Evolutionary conservation across 2,888 invertebrate species (phyloP).

Genomic region (Nesidiocoris tenuis): DNA sequence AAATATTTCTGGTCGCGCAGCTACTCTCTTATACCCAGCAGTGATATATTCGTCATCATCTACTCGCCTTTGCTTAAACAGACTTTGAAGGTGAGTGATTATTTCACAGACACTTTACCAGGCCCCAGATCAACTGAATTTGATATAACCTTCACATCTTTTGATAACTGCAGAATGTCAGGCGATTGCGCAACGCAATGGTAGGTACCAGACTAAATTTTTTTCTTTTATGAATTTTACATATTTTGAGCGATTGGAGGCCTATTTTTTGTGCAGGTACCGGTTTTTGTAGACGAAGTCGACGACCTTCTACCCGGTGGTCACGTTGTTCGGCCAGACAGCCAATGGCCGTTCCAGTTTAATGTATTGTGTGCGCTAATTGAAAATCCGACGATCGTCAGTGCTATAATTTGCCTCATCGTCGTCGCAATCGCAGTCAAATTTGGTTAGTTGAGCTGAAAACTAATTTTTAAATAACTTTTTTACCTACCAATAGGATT

Average conservation of each 20-base stretch:
- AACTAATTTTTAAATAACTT: neutral
- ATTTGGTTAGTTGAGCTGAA: slow-evolving; percentile 20
- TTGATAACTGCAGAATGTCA: too few species aligned
- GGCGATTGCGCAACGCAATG: too few species aligned
- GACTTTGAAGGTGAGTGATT: slow-evolving; percentile 8
- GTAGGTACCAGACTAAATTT: too few species aligned
- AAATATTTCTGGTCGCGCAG: slow-evolving; percentile 31
- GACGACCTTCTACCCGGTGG: slow-evolving; percentile 10
- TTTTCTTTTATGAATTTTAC: too few species aligned
- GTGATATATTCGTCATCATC: slow-evolving; percentile 13
- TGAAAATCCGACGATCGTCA: slow-evolving; percentile 35
- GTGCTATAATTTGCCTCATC: slow-evolving; percentile 27
- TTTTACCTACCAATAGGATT: neutral
- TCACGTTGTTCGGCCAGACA: slow-evolving; percentile 17
- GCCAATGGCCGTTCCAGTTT: slow-evolving; percentile 14
- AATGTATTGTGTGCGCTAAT: slow-evolving; percentile 20
- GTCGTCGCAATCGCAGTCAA: slow-evolving; percentile 21
- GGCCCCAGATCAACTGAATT: too few species aligned
- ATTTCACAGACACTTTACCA: too few species aligned
- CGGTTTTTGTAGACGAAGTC: slow-evolving; percentile 11
- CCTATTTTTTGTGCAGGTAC: neutral
- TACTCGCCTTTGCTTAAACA: slow-evolving; percentile 22
- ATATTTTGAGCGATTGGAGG: too few species aligned
- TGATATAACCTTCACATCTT: too few species aligned
- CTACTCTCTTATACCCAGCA: neutral